A percentile compares a stretch with the other conserved stretches of the same genome.
Evolutionary conservation across 1,140 invertebrate species (phyloP).

Genomic region (Diabrotica virgifera): DNA sequence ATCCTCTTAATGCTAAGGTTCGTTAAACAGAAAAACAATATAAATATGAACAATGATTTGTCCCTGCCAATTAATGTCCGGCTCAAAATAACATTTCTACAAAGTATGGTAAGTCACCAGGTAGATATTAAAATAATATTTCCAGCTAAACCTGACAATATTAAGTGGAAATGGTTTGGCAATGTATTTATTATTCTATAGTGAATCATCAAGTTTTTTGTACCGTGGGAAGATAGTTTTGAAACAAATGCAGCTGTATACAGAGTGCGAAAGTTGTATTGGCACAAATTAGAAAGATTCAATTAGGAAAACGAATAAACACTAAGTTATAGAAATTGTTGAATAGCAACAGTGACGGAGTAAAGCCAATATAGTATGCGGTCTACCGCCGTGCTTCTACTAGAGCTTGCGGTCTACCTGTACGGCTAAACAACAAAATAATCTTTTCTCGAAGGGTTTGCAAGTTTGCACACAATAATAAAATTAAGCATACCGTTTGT

Average conservation of each 20-base stretch:
- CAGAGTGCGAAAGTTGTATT: background rate
- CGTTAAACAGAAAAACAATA: background rate
- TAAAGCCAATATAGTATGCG: too few species aligned
- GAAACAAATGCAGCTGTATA: background rate
- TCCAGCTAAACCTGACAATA: background rate
- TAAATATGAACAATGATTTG: background rate
- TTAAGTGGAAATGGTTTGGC: background rate
- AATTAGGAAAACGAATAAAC: too few species aligned
- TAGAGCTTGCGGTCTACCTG: too few species aligned
- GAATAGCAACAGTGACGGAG: too few species aligned
- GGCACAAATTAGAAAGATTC: too few species aligned
- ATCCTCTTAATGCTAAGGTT: background rate
- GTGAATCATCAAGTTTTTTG: background rate
- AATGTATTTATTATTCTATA: conserved; percentile 1
- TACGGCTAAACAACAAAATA: too few species aligned
- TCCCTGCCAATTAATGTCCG: background rate
- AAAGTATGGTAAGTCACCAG: background rate
- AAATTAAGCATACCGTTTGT: too few species aligned
- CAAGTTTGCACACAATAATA: too few species aligned
- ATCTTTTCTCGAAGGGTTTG: too few species aligned
- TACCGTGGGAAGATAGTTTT: background rate
- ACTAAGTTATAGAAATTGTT: too few species aligned
- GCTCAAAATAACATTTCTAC: background rate
- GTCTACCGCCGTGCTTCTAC: too few species aligned
- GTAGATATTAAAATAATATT: background rate